phyloP scores from a whole-genome alignment of 2,797 vertebrate species.

The Cuniculus paca region DNA sequence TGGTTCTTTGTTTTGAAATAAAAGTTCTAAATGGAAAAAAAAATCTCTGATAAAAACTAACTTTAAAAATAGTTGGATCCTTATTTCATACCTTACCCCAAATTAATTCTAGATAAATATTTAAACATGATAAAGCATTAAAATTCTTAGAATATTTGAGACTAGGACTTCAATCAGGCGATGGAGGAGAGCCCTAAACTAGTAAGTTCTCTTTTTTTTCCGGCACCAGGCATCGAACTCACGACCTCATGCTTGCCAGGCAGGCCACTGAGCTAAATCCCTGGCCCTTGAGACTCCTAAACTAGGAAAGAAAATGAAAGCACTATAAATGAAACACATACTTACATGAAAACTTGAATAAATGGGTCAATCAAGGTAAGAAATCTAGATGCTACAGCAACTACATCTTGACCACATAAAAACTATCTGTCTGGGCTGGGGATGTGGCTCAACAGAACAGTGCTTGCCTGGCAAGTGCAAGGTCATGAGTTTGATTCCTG shows the following conservation, averaged over 20 bases:
- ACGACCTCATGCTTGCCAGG: too few species aligned
- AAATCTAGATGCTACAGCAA: conserved; percentile 5
- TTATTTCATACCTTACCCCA: not conserved
- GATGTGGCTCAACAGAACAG: too few species aligned
- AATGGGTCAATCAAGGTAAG: not conserved
- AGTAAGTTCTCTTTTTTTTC: too few species aligned
- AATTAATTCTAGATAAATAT: conserved; percentile 11
- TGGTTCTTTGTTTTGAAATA: conserved; percentile 88
- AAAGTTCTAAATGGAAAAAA: conserved; percentile 76
- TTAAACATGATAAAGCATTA: conserved; percentile 42
- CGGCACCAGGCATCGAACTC: too few species aligned
- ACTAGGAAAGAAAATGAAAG: conserved; percentile 28
- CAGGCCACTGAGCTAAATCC: too few species aligned
- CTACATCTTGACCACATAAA: conserved; percentile 12
- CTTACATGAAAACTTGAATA: not conserved
- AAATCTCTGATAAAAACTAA: conserved; percentile 26
- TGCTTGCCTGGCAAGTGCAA: too few species aligned
- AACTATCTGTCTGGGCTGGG: not conserved
- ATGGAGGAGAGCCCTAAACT: not conserved
- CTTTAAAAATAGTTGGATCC: conserved; percentile 12
- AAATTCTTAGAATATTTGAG: conserved; percentile 28
- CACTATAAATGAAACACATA: not conserved
- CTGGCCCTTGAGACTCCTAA: too few species aligned
- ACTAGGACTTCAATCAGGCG: not conserved
- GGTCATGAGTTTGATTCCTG: too few species aligned